A percentile compares a stretch with the other conserved stretches of the same genome.
These are phyloP conservation scores for Papio anubis DNA, from an alignment of 2,113 vertebrate genomes.

Conservation along the genomic window DNA sequence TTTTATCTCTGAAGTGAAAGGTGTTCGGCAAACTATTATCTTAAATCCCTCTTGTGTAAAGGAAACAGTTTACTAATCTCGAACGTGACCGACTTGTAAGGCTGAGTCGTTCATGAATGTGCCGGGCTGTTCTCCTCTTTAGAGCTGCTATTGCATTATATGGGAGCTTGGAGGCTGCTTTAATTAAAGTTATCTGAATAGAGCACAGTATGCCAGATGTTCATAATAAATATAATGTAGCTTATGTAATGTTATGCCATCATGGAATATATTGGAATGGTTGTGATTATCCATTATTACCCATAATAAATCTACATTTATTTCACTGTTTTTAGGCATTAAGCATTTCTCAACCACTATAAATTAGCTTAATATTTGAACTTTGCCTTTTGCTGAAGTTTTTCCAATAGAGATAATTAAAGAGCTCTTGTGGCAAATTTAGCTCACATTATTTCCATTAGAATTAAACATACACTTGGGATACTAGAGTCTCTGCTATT, in stretches of 20 bases:
- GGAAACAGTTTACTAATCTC: constrained; percentile 61
- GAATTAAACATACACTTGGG: constrained; percentile 61
- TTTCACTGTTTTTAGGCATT: constrained; percentile 82
- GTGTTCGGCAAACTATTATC: constrained; percentile 39
- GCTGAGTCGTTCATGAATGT: constrained; percentile 68
- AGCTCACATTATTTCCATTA: constrained; percentile 73
- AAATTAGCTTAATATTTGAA: constrained; percentile 83
- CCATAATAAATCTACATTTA: constrained; percentile 85
- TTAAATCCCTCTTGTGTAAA: constrained; percentile 58
- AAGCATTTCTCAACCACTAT: constrained; percentile 76
- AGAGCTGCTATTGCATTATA: constrained; percentile 80
- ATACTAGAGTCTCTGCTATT: neutral
- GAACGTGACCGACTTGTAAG: constrained; percentile 63
- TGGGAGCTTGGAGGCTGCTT: constrained; percentile 84
- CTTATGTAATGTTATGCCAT: constrained; percentile 86
- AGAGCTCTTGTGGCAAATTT: constrained; percentile 80
- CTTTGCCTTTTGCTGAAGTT: constrained; percentile 75
- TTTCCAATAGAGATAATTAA: constrained; percentile 81
- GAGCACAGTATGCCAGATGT: constrained; percentile 85
- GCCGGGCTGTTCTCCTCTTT: constrained; percentile 69
- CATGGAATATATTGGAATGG: constrained; percentile 83
- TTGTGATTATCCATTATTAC: constrained; percentile 86
- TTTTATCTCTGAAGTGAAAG: neutral
- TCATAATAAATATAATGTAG: constrained; percentile 83
- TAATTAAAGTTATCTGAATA: constrained; percentile 88